Percentiles rank a stretch among this genome's conserved stretches.
Evolutionary conservation across 1,140 invertebrate genomes (phyloP).

Genomic region (Notospermus geniculatus): DNA sequence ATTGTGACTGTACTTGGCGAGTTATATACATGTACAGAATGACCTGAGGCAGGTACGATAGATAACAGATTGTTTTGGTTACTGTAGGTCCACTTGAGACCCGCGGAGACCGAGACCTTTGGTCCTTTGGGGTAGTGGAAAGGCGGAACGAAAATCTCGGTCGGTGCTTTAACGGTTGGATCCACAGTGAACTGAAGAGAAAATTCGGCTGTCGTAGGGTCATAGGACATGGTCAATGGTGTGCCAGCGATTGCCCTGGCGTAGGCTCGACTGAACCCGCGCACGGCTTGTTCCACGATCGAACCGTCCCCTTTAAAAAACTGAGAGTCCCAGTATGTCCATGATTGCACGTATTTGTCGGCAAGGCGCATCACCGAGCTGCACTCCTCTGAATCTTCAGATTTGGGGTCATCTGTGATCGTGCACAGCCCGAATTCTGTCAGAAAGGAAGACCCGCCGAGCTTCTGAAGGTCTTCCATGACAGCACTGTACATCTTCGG

Average conservation of each 20-base stretch:
- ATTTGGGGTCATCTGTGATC: conserved; percentile 18
- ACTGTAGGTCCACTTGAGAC: conserved; percentile 4
- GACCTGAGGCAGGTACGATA: no score
- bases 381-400: conserved; percentile 28
- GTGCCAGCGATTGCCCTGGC: conserved; percentile 27
- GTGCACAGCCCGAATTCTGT: conserved; percentile 38
- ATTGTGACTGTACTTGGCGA: no score
- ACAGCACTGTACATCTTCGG: conserved; percentile 18
- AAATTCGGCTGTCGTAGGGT: conserved; percentile 20
- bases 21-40: no score
- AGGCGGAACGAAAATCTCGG: conserved; percentile 29
- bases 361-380: conserved; percentile 25
- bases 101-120: background rate
- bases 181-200: conserved; percentile 14
- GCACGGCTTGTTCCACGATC: conserved; percentile 15
- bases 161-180: conserved; percentile 14
- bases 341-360: conserved; percentile 31
- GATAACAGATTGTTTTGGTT: background rate
- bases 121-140: conserved; percentile 27
- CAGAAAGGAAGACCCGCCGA: conserved; percentile 30
- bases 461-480: conserved; percentile 13
- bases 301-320: conserved; percentile 27
- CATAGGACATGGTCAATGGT: conserved; percentile 19
- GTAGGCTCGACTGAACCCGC: conserved; percentile 28
- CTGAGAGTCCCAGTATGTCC: conserved; percentile 39